A percentile compares a stretch with the other conserved stretches of the same genome.
Evolutionary conservation across 2,888 invertebrate species (phyloP).

Genomic region (Plagodis pulveraria): DNA sequence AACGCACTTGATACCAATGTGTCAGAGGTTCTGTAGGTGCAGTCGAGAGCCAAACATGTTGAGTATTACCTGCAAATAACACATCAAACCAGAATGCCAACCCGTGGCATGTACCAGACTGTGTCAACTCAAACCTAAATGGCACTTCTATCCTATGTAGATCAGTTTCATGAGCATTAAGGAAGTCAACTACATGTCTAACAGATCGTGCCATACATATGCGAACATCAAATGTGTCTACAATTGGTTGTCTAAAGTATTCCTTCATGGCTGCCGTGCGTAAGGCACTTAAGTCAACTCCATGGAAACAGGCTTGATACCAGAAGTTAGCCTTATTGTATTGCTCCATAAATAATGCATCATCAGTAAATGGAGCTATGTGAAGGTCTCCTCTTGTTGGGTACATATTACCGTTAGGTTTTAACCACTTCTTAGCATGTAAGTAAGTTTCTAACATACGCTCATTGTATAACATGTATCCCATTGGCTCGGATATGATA

Average conservation of each 20-base stretch:
- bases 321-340: constrained; percentile 99
- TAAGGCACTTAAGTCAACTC: constrained; percentile 97
- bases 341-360: constrained; percentile 98
- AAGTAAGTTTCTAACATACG: constrained; percentile 99
- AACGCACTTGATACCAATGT: constrained; percentile 99
- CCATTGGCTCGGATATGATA: constrained; percentile 99
- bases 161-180: constrained; percentile 95
- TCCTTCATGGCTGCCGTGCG: constrained; percentile 97
- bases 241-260: constrained; percentile 98
- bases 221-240: constrained; percentile 98
- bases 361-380: constrained; percentile 98
- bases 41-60: constrained; percentile 98
- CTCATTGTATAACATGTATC: constrained; percentile 99
- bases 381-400: constrained; percentile 98
- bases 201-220: constrained; percentile 98
- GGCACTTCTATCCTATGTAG: constrained; percentile 98
- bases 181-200: constrained; percentile 97
- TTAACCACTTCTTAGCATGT: constrained; percentile 99
- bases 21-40: constrained; percentile 99
- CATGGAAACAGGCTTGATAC: constrained; percentile 99
- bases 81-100: constrained; percentile 99
- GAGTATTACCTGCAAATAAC: constrained; percentile 95
- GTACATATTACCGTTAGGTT: constrained; percentile 97
- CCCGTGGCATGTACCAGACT: constrained; percentile 98
- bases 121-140: constrained; percentile 95